Conservation (phyloP, 1,140 invertebrate genomes). For the Hermetia illucens region DNA sequence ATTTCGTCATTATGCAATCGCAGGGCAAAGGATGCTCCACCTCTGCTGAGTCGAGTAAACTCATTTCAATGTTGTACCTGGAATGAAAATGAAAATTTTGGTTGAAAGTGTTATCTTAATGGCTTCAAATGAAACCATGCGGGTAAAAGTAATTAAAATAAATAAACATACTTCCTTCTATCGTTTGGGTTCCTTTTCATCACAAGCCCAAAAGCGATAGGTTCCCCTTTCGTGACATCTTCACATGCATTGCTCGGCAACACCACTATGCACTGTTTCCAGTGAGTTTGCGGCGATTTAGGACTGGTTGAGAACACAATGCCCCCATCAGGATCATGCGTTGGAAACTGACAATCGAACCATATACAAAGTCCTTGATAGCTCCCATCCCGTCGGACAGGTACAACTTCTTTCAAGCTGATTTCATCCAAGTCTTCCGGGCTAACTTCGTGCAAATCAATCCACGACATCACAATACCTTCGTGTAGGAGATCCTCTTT, state of each 20-base stretch:
- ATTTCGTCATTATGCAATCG: slow-evolving; percentile 58
- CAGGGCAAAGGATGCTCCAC: slow-evolving; percentile 66
- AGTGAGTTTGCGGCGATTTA: slow-evolving; percentile 67
- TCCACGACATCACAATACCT: slow-evolving; percentile 39
- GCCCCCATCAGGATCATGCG: slow-evolving; percentile 16
- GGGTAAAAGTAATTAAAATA: not conserved
- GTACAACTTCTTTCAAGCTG: slow-evolving; percentile 30
- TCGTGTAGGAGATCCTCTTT: slow-evolving; percentile 36
- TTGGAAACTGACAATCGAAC: slow-evolving; percentile 46
- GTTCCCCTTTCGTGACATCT: slow-evolving; percentile 39
- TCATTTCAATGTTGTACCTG: slow-evolving; percentile 50
- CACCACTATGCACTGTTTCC: slow-evolving; percentile 93
- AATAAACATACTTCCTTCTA: slow-evolving; percentile 21
- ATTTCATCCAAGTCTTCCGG: slow-evolving; percentile 34
- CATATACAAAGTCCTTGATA: slow-evolving; percentile 61
- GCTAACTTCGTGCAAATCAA: slow-evolving; percentile 39
- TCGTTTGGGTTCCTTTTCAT: slow-evolving; percentile 37
- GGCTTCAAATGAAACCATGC: not conserved
- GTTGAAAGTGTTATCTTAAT: not conserved
- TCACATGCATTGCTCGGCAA: slow-evolving; percentile 36
- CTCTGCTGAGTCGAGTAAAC: slow-evolving; percentile 49
- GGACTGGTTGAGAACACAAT: slow-evolving; percentile 64
- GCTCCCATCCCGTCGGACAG: slow-evolving; percentile 38
- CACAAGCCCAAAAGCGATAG: slow-evolving; percentile 50
- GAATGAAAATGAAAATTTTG: slow-evolving; percentile 10